Conservation (phyloP, 2,797 vertebrate genomes). For the Falco rusticolus region DNA sequence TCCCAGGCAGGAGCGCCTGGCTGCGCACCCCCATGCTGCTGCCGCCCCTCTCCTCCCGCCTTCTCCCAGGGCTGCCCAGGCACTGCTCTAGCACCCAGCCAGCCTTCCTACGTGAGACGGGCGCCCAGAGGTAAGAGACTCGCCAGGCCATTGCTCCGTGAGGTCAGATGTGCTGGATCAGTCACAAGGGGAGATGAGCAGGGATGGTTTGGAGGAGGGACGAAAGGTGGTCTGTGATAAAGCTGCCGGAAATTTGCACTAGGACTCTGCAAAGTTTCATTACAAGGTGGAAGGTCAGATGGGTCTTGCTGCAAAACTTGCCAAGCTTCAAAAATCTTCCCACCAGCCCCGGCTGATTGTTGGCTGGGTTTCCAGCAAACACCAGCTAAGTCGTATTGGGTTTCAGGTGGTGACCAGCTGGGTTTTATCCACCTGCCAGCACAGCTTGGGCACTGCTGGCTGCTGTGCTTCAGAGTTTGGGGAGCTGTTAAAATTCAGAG, state of each 20-base stretch:
- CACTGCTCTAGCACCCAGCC: background rate
- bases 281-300: background rate
- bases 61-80: background rate
- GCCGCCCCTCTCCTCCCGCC: background rate
- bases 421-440: background rate
- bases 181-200: background rate
- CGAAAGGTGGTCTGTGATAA: background rate
- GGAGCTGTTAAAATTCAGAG: slow-evolving; percentile 42
- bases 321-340: background rate
- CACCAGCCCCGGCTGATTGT: background rate
- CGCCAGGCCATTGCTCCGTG: background rate
- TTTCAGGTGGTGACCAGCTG: slow-evolving; percentile 44
- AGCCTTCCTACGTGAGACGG: background rate
- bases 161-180: background rate
- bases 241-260: background rate
- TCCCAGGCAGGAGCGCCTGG: background rate
- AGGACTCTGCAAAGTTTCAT: background rate
- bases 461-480: background rate
- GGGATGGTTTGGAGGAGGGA: background rate
- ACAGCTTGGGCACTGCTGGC: background rate
- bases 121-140: slow-evolving; percentile 52
- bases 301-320: background rate
- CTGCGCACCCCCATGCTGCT: background rate
- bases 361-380: background rate
- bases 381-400: background rate